Base-by-base conservation (phyloP, 2,888 invertebrate genomes). In the Drosophila phalerata region DNA sequence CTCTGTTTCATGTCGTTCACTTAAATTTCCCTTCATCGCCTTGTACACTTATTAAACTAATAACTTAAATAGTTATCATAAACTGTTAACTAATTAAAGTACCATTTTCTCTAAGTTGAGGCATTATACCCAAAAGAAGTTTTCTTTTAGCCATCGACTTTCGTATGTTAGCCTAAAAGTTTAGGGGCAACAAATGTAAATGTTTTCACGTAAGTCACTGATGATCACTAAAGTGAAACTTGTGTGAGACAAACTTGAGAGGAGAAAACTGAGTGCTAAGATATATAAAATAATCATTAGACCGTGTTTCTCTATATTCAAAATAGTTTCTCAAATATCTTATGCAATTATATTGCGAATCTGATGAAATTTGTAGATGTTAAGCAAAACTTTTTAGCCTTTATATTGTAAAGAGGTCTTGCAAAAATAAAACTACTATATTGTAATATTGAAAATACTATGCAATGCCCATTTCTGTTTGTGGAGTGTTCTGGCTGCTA, bases 21-120 rank as follows among this genome's bases (percentile, higher is more conserved):
- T 22, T 34, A 43, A 34, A 34, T 19, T 34, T 22, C 32, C 42
- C 13, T 4, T 2, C 30, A 34, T 13, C 56, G 15, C 43, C n/a
- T 19, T 13, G 34, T 32, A 34, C 56, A 34, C 25, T 56, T 45
- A 45, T 56, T 56, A 45, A 45, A 37, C 56, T 56, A 45, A 45
- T 56, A 56, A 56, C 45, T 25, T 37, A 37, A 56, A 38, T 38
- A 48, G 47, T 38, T 38, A 17, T 28, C 37, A 55, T 37, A 13
- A 47, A 19, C 45, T 34, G 34, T 37, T 22, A 47, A 28, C 28
- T 47, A 15, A 9, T 28, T 37, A 25, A 56, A 55, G 15, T 42
- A 13, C 2, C 1, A n/a, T 34, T 19, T 40, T 40, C 17, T 25
- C n/a, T n/a, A 40, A 52, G 38, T 28, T 17, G 6, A 55, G 19